Conservation (phyloP, 2,113 vertebrate genomes). For the Nothobranchius furzeri region DNA sequence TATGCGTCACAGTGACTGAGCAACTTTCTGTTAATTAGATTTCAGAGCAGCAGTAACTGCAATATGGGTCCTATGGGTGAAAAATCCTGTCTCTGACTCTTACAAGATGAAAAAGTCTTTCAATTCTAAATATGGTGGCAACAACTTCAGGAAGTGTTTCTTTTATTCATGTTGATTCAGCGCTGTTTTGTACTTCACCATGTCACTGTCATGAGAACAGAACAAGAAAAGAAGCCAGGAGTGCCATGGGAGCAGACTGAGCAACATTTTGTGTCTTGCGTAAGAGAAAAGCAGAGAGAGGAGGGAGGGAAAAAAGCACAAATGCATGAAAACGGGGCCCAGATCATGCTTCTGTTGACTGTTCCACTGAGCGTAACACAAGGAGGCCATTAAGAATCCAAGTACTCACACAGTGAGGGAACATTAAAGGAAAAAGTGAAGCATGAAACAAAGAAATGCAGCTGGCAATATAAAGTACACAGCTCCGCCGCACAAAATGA, state of each 20-base stretch:
- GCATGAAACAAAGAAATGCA: slow-evolving; percentile 52
- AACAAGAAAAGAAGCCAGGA: slow-evolving; percentile 8
- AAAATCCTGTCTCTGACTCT: slow-evolving; percentile 8
- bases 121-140: slow-evolving; percentile 4
- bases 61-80: neutral
- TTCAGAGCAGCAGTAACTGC: neutral
- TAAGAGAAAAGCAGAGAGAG: neutral
- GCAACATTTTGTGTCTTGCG: slow-evolving; percentile 16
- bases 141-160: slow-evolving; percentile 13
- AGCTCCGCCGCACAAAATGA: slow-evolving; percentile 16
- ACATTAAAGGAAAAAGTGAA: slow-evolving; percentile 58
- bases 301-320: neutral
- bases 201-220: slow-evolving; percentile 5
- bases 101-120: neutral
- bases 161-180: slow-evolving; percentile 28
- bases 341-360: slow-evolving; percentile 39
- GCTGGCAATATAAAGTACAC: slow-evolving; percentile 32
- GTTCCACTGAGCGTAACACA: slow-evolving; percentile 35
- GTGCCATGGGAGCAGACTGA: neutral
- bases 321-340: slow-evolving; percentile 14
- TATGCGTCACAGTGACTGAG: neutral
- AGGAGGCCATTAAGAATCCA: slow-evolving; percentile 49
- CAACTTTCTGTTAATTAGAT: slow-evolving; percentile 11
- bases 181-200: slow-evolving; percentile 9
- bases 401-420: slow-evolving; percentile 44